Evolutionary conservation across 1,140 invertebrate genomes (phyloP).

Genomic region (Heliconius eleuchia): DNA sequence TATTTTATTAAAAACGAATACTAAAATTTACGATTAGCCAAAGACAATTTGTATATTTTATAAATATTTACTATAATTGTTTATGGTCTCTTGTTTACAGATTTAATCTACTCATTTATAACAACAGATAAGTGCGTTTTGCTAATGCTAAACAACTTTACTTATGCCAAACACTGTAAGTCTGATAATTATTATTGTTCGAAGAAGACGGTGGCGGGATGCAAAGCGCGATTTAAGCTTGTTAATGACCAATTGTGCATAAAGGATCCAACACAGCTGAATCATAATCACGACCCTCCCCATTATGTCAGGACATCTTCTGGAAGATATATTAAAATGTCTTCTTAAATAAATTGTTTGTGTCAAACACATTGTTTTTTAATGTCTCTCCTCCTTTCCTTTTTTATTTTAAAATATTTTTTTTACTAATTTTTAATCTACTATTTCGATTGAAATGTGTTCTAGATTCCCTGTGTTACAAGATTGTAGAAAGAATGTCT

Average conservation of each 20-base stretch:
- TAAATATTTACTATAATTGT: neutral
- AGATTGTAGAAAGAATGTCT: neutral
- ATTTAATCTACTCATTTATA: constrained; percentile 16
- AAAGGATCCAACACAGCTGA: neutral
- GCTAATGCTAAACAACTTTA: constrained; percentile 23
- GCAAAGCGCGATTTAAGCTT: constrained; percentile 19
- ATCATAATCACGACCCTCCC: constrained; percentile 43
- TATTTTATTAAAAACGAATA: neutral
- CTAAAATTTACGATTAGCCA: neutral
- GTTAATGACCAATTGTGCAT: neutral
- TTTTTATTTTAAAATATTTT: neutral
- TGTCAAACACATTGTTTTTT: neutral
- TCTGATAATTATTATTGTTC: constrained; percentile 30
- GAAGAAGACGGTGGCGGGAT: constrained; percentile 2
- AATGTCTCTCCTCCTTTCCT: neutral
- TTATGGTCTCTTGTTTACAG: constrained; percentile 15
- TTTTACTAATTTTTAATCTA: neutral
- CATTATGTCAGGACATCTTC: constrained; percentile 30
- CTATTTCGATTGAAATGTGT: neutral
- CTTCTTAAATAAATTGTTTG: neutral
- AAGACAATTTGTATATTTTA: neutral
- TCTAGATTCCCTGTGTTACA: neutral
- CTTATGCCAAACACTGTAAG: constrained; percentile 21
- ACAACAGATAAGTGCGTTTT: constrained; percentile 12
- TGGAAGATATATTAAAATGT: constrained; percentile 44